A percentile compares a stretch with the other conserved stretches of the same genome.
phyloP scores from a whole-genome alignment of 2,797 vertebrate genomes.

The Valencia hispanica region DNA sequence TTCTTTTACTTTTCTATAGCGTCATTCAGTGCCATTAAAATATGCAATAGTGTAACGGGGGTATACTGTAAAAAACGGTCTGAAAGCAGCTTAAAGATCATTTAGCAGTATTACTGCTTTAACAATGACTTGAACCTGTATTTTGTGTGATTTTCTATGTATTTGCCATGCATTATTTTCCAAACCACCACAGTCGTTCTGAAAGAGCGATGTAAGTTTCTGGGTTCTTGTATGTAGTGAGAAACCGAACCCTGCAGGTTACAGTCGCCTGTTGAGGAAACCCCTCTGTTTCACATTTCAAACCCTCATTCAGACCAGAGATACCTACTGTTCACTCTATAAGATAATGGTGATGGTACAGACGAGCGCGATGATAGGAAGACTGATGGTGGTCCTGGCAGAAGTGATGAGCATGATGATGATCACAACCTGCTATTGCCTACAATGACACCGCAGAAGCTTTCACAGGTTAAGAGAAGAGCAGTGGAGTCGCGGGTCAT shows the following conservation, averaged over 20 bases:
- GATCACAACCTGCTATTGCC: conserved; percentile 47
- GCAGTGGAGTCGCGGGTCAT: conserved; percentile 25
- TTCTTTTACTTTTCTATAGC: background rate
- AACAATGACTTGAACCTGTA: background rate
- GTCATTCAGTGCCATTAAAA: background rate
- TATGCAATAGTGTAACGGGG: background rate
- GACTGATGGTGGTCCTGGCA: conserved; percentile 40
- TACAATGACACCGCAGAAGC: conserved; percentile 44
- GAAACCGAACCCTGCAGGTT: conserved; percentile 20
- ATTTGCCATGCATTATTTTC: conserved; percentile 12
- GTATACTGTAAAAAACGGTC: no score
- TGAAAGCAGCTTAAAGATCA: background rate
- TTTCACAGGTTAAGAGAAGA: conserved; percentile 46
- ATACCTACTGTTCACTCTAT: conserved; percentile 37
- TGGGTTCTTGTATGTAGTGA: conserved; percentile 22
- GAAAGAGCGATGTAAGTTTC: conserved; percentile 23
- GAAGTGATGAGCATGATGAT: conserved; percentile 58
- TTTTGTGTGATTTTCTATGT: background rate
- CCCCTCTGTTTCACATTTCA: conserved; percentile 45
- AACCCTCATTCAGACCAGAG: conserved; percentile 36
- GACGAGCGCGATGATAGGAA: conserved; percentile 55
- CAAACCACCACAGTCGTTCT: conserved; percentile 6
- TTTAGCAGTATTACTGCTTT: background rate
- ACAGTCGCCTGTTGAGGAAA: conserved; percentile 27
- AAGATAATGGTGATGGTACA: conserved; percentile 52